These are phyloP conservation scores for Brotula barbata DNA, from an alignment of 2,797 vertebrate genomes.

Conservation along the genomic window DNA sequence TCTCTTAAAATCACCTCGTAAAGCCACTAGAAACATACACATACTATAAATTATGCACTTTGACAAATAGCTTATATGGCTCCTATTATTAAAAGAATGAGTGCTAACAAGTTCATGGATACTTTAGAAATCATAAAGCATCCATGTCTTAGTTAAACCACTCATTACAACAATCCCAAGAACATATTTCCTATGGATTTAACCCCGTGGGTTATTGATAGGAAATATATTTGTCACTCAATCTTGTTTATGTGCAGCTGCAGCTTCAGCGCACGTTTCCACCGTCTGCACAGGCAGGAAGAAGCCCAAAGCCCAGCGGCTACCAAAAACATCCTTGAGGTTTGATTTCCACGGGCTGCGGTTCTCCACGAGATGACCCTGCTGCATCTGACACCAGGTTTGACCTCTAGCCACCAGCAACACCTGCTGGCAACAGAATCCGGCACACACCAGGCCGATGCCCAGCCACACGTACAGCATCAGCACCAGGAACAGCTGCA, in stretches of 20 bases:
- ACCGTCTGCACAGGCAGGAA: constrained; percentile 89
- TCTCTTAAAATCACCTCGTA: constrained; percentile 51
- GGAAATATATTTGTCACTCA: constrained; percentile 50
- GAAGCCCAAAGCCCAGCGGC: constrained; percentile 91
- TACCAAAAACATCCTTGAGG: constrained; percentile 93
- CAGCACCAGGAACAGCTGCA: constrained; percentile 95
- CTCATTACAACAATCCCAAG: constrained; percentile 11
- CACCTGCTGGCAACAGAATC: constrained; percentile 97
- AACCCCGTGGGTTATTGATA: constrained; percentile 6
- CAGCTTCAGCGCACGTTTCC: constrained; percentile 75
- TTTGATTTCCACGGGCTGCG: constrained; percentile 86
- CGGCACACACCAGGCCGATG: constrained; percentile 92
- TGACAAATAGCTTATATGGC: constrained; percentile 53
- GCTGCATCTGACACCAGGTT: constrained; percentile 90
- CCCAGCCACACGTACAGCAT: constrained; percentile 99
- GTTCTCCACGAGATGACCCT: constrained; percentile 81
- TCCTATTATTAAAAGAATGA: constrained; percentile 67
- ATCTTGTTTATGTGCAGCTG: constrained; percentile 71
- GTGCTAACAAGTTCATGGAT: constrained; percentile 43
- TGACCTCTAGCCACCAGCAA: constrained; percentile 92
- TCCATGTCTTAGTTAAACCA: constrained; percentile 18
- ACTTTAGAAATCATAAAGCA: constrained; percentile 48
- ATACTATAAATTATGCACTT: constrained; percentile 45
- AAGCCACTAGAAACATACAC: constrained; percentile 37
- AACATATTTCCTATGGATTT: constrained; percentile 33